These are phyloP conservation scores for Sesia apiformis DNA, from an alignment of 2,888 invertebrate species.

Conservation along the genomic window DNA sequence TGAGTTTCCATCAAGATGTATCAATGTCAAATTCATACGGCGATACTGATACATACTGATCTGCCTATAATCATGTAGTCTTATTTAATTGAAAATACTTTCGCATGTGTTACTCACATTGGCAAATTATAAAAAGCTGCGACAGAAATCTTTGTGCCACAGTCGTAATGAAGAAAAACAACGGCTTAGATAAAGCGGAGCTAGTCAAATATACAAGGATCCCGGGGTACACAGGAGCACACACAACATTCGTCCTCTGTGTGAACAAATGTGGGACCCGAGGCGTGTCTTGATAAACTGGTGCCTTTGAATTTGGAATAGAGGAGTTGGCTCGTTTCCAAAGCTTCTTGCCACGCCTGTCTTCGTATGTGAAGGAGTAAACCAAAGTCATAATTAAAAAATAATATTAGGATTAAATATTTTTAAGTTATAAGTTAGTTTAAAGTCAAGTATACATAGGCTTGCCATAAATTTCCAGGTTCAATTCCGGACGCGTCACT, in stretches of 20 bases:
- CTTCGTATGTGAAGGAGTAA: constrained; percentile 24
- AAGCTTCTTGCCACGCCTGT: constrained; percentile 31
- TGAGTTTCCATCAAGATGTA: no score
- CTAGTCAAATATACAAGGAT: not conserved
- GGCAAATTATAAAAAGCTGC: no score
- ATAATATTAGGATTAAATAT: not conserved
- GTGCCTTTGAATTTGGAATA: constrained; percentile 40
- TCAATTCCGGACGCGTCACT: no score
- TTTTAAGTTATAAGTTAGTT: no score
- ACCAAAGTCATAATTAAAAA: not conserved
- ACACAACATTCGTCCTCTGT: constrained; percentile 2
- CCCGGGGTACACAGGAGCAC: not conserved
- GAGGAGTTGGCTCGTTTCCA: constrained; percentile 43
- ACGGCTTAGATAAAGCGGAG: not conserved
- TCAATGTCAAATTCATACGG: no score
- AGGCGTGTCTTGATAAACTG: constrained; percentile 31
- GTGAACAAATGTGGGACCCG: constrained; percentile 16
- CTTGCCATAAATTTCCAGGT: no score
- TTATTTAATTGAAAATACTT: no score
- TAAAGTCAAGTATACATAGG: no score
- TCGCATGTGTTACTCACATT: no score
- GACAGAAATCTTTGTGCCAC: not conserved
- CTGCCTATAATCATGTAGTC: no score
- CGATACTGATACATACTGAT: no score
- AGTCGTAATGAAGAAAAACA: not conserved